A percentile compares a stretch with the other conserved stretches of the same genome.
phyloP scores from a whole-genome alignment of 2,888 invertebrate species.

The Pollenia angustigena region DNA sequence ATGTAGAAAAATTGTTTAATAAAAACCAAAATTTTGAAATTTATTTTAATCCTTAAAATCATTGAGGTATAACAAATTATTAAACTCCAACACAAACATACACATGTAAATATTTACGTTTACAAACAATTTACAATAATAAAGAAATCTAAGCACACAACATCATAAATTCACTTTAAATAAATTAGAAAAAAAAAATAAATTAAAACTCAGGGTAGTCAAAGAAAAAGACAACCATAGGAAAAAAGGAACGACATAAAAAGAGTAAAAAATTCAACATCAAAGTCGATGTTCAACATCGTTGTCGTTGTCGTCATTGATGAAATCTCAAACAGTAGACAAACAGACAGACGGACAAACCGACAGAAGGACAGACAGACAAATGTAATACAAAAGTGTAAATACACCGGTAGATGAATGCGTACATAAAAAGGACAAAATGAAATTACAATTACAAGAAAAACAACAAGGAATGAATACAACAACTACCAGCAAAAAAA shows the following conservation, averaged over 20 bases:
- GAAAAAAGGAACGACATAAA: slow-evolving; percentile 29
- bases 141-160: slow-evolving; percentile 29
- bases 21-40: slow-evolving; percentile 37
- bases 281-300: slow-evolving; percentile 23
- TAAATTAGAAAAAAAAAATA: slow-evolving; percentile 32
- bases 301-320: slow-evolving; percentile 47
- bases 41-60: slow-evolving; percentile 39
- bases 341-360: neutral
- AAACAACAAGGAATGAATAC: neutral
- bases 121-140: neutral
- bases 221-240: slow-evolving; percentile 22
- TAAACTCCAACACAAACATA: neutral
- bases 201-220: slow-evolving; percentile 32
- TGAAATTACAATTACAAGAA: slow-evolving; percentile 34
- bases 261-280: slow-evolving; percentile 44
- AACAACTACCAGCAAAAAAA: slow-evolving; percentile 9
- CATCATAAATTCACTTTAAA: slow-evolving; percentile 51
- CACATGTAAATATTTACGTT: neutral
- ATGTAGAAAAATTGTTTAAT: slow-evolving; percentile 4
- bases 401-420: slow-evolving; percentile 46
- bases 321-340: slow-evolving; percentile 61
- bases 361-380: no score
- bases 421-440: slow-evolving; percentile 51
- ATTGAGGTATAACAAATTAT: slow-evolving; percentile 59
- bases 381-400: slow-evolving; percentile 54